Conservation (phyloP, 2,888 invertebrate genomes). For the Taphrorychus bicolor region DNA sequence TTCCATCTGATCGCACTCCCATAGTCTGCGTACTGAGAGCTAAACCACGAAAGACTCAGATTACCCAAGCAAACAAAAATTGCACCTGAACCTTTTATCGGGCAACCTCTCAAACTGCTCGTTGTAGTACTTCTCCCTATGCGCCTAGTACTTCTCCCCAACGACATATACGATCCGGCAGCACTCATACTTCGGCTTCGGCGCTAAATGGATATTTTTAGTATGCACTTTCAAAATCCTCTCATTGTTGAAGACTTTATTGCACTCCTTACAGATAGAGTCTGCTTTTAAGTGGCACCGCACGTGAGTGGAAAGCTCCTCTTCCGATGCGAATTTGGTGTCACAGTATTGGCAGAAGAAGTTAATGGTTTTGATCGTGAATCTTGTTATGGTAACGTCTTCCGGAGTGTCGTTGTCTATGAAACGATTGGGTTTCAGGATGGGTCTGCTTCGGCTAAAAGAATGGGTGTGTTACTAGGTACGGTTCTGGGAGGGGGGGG, state of each 20-base stretch:
- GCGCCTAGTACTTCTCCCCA: constrained; percentile 16
- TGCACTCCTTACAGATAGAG: constrained; percentile 40
- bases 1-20: too few species aligned
- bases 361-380: constrained; percentile 27
- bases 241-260: constrained; percentile 34
- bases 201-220: constrained; percentile 23
- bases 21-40: too few species aligned
- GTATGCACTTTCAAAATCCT: constrained; percentile 40
- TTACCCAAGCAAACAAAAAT: too few species aligned
- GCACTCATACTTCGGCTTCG: constrained; percentile 16
- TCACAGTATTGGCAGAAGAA: constrained; percentile 34
- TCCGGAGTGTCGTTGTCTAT: background rate
- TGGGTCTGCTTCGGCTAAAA: background rate
- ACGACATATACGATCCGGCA: constrained; percentile 11
- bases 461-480: too few species aligned
- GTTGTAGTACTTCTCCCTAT: constrained; percentile 31
- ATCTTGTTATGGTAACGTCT: constrained; percentile 1
- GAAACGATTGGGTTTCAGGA: background rate
- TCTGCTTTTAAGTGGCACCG: constrained; percentile 11
- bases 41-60: too few species aligned
- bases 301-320: constrained; percentile 22
- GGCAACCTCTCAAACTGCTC: constrained; percentile 21
- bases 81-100: constrained; percentile 18
- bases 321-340: constrained; percentile 40
- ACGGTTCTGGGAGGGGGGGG: too few species aligned